Conservation (phyloP, 2,888 invertebrate genomes). For the Standfussiana lucernea region DNA sequence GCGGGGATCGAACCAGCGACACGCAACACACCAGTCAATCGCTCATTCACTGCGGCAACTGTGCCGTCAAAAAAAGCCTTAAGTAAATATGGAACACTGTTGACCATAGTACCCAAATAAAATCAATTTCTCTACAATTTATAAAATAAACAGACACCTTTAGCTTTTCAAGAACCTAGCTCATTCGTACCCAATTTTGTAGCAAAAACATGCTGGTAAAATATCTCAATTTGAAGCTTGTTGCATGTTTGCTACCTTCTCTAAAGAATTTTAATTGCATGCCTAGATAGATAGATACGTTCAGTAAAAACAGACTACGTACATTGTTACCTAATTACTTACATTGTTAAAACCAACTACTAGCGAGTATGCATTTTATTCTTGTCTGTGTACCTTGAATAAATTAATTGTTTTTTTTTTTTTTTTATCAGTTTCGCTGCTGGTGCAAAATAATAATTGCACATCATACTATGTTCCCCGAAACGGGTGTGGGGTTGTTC, state of each 20-base stretch:
- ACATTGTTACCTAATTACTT: neutral
- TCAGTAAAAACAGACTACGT: constrained; percentile 13
- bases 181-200: neutral
- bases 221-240: constrained; percentile 13
- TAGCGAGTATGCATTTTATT: neutral
- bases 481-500: no score
- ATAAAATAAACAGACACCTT: neutral
- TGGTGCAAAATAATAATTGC: neutral
- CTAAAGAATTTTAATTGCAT: constrained; percentile 31
- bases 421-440: neutral
- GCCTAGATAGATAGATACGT: neutral
- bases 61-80: neutral
- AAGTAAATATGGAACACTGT: neutral
- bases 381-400: neutral
- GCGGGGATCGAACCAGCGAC: no score
- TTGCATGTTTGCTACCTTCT: neutral
- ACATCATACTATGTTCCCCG: neutral
- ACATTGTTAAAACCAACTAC: neutral
- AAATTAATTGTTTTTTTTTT: neutral
- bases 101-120: neutral
- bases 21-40: no score
- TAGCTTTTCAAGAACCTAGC: neutral
- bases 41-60: no score
- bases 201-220: constrained; percentile 1
- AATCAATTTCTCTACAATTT: neutral